Evolutionary conservation across 2,797 vertebrate genomes (phyloP).

Genomic region (Margarornis squamiger): DNA sequence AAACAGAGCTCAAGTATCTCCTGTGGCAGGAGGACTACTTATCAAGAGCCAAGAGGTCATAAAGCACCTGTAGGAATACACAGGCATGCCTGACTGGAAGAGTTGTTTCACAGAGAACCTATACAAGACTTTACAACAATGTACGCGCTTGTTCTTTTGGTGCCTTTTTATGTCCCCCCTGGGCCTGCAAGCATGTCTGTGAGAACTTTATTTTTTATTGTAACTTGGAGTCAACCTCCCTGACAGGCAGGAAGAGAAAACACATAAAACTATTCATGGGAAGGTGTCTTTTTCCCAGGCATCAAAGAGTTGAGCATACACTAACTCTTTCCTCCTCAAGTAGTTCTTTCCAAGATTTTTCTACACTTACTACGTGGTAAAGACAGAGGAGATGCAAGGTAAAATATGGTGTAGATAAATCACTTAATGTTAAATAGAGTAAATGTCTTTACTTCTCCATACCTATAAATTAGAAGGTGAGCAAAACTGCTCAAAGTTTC

Average conservation of each 20-base stretch:
- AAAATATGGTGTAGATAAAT: background rate
- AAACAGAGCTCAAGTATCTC: background rate
- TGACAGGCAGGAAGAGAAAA: background rate
- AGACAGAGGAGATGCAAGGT: background rate
- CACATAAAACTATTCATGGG: background rate
- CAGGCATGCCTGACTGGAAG: background rate
- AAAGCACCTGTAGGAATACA: background rate
- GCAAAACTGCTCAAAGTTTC: background rate
- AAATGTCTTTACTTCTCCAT: background rate
- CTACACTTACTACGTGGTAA: background rate
- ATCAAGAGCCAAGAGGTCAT: background rate
- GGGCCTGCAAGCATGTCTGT: background rate
- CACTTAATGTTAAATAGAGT: background rate
- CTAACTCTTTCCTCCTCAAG: background rate
- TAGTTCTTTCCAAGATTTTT: background rate
- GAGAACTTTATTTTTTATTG: background rate
- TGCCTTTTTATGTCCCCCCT: background rate
- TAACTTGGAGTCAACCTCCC: background rate
- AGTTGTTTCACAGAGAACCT: background rate
- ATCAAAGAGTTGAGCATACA: background rate
- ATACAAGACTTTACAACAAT: rapidly evolving
- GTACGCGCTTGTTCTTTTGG: background rate
- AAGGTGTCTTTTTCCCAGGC: background rate
- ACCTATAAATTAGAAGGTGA: background rate
- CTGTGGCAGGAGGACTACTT: background rate